phyloP scores from a whole-genome alignment of 2,113 vertebrate species.

The Pitta sordida region DNA sequence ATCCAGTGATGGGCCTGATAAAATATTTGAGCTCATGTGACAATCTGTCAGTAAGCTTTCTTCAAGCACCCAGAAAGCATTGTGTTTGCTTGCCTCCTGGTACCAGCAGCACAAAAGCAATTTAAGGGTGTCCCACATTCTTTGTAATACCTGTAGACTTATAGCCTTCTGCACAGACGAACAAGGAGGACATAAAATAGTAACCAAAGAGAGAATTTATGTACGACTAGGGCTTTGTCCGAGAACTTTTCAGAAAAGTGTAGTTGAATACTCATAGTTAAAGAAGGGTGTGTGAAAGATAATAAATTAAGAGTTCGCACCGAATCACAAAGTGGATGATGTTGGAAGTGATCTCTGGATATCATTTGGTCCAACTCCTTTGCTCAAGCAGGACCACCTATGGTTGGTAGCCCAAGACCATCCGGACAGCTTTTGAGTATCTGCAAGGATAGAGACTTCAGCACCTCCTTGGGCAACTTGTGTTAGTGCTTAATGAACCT shows the following conservation, averaged over 20 bases:
- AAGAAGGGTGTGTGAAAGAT: neutral
- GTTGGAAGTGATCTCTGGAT: neutral
- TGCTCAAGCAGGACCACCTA: neutral
- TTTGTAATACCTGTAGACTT: neutral
- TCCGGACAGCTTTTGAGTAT: neutral
- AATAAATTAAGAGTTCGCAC: neutral
- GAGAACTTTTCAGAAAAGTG: neutral
- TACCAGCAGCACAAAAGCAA: neutral
- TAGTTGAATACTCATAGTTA: neutral
- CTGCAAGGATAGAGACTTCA: neutral
- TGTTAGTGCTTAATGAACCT: neutral
- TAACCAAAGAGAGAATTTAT: neutral
- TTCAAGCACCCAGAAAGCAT: rapidly evolving
- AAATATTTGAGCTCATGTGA: neutral
- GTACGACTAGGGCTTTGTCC: neutral
- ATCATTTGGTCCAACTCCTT: neutral
- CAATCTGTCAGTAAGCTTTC: neutral
- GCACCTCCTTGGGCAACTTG: neutral
- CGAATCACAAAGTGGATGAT: neutral
- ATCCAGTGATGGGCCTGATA: neutral
- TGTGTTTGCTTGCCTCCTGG: neutral
- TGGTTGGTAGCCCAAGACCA: neutral
- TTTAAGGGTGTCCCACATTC: neutral
- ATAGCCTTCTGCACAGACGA: neutral
- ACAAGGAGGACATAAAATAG: neutral